Percentiles rank a stretch among this genome's conserved stretches.
These are phyloP conservation scores for Drosophila algonquin DNA, from an alignment of 2,888 invertebrate genomes.

Conservation along the genomic window DNA sequence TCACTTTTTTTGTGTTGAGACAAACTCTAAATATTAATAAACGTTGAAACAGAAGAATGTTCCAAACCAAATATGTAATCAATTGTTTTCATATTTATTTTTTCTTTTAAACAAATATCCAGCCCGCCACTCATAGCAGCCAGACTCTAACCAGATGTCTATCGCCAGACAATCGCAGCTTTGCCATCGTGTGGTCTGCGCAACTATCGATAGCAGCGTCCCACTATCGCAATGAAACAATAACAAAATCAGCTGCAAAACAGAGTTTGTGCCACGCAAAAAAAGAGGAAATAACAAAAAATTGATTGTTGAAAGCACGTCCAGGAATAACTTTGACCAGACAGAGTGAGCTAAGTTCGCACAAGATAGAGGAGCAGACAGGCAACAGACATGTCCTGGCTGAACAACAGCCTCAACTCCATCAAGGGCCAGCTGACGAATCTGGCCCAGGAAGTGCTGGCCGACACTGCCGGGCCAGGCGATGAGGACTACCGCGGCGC, in stretches of 20 bases:
- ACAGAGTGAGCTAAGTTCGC: constrained; percentile 5
- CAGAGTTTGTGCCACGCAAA: constrained; percentile 74
- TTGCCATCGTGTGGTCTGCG: background rate
- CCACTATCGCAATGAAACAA: constrained; percentile 47
- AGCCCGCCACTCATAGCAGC: background rate
- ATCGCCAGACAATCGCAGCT: background rate
- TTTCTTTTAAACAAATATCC: background rate
- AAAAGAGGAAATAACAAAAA: constrained; percentile 50
- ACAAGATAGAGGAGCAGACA: constrained; percentile 25
- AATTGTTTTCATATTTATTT: background rate
- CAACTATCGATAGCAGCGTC: constrained; percentile 25
- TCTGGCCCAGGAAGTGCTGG: constrained; percentile 94
- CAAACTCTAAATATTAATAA: constrained; percentile 48
- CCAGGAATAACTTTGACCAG: background rate
- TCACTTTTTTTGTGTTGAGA: constrained; percentile 39
- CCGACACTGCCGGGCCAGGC: constrained; percentile 87
- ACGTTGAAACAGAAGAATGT: constrained; percentile 57
- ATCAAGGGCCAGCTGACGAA: constrained; percentile 94
- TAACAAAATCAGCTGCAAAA: constrained; percentile 75
- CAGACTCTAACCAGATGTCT: background rate
- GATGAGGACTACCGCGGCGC: constrained; percentile 68
- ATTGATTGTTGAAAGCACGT: constrained; percentile 25
- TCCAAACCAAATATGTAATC: constrained; percentile 18
- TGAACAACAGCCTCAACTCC: constrained; percentile 86
- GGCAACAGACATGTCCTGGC: constrained; percentile 87